These are phyloP conservation scores for Protula sp. DNA, from an alignment of 2,888 invertebrate genomes.

Conservation along the genomic window DNA sequence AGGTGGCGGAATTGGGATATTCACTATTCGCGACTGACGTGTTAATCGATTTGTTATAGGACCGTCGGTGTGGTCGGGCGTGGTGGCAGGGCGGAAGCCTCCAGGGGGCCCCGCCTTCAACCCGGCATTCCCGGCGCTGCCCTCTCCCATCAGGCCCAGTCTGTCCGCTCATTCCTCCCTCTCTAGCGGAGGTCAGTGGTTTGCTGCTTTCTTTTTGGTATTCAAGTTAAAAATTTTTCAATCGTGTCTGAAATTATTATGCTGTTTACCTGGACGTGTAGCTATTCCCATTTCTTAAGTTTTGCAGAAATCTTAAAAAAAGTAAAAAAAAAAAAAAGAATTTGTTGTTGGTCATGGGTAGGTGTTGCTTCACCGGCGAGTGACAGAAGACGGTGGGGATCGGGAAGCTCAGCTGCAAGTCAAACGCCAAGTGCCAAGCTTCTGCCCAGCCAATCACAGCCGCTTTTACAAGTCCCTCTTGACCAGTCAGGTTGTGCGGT, in stretches of 20 bases:
- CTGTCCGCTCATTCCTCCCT: neutral
- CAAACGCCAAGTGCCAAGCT: neutral
- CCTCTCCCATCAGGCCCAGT: neutral
- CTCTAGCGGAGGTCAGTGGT: too few species aligned
- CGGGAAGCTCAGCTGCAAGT: neutral
- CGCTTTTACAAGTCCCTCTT: neutral
- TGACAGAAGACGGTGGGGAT: neutral
- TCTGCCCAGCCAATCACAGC: conserved; percentile 1
- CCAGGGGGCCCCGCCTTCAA: neutral
- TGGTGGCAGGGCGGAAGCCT: conserved; percentile 28
- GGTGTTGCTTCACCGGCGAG: too few species aligned
- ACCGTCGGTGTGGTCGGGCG: conserved; percentile 34
- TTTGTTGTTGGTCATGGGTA: too few species aligned
- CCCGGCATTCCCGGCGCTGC: neutral
- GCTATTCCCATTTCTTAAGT: too few species aligned
- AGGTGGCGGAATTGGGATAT: neutral
- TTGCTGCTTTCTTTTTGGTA: too few species aligned
- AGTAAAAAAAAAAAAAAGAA: too few species aligned
- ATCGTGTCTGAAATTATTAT: too few species aligned
- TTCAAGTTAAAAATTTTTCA: too few species aligned
- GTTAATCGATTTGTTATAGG: conserved; percentile 9
- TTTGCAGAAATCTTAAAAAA: too few species aligned
- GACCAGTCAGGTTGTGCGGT: neutral
- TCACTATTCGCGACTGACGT: neutral
- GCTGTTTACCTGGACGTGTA: too few species aligned